phyloP scores from a whole-genome alignment of 2,113 vertebrate genomes.

The Mandrillus leucophaeus region DNA sequence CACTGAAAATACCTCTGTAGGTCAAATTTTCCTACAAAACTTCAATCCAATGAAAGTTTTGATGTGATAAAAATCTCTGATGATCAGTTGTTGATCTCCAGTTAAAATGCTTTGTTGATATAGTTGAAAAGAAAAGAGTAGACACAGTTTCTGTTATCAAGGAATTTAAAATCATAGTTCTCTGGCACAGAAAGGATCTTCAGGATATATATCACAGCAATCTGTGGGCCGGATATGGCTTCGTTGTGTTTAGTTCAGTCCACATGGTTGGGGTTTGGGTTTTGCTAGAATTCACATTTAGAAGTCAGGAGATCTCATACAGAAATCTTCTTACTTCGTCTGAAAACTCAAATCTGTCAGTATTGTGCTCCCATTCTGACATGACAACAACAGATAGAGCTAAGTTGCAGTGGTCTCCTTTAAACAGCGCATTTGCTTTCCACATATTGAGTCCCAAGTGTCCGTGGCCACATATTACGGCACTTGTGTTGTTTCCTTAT shows the following conservation, averaged over 20 bases:
- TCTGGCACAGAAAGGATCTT: not conserved
- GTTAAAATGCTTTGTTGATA: not conserved
- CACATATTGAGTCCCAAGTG: not conserved
- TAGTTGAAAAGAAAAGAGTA: not conserved
- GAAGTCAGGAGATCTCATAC: not conserved
- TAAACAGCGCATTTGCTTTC: not conserved
- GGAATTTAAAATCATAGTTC: not conserved
- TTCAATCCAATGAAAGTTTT: not conserved
- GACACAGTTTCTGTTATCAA: not conserved
- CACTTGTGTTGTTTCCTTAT: not conserved
- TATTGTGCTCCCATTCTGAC: not conserved
- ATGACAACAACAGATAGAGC: not conserved
- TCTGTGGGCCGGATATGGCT: not conserved
- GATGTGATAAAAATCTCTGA: not conserved
- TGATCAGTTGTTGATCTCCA: not conserved
- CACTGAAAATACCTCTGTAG: not conserved
- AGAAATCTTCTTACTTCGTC: not conserved
- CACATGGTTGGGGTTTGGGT: not conserved
- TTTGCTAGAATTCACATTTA: not conserved
- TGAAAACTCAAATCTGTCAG: not conserved
- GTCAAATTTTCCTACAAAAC: not conserved
- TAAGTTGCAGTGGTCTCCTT: not conserved
- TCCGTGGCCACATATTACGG: not conserved
- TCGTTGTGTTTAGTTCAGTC: not conserved
- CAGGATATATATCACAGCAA: not conserved